A percentile compares a stretch with the other conserved stretches of the same genome.
Evolutionary conservation across 2,888 invertebrate genomes (phyloP).

Genomic region (Melipona bicolor): DNA sequence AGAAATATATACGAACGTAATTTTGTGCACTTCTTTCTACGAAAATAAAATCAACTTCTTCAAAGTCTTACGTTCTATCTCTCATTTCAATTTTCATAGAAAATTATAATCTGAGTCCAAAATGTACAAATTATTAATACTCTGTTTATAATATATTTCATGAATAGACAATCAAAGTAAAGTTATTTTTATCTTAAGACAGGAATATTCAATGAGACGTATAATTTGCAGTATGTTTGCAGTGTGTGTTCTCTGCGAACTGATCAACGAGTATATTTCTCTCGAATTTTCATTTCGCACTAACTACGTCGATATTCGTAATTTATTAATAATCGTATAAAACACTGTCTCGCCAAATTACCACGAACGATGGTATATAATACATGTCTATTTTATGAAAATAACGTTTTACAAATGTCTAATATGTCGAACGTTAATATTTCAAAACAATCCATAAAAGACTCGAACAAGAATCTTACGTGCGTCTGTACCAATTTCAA

Average conservation of each 20-base stretch:
- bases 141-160: not conserved
- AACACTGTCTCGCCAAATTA: constrained; percentile 12
- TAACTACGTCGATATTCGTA: constrained; percentile 10
- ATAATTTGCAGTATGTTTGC: not conserved
- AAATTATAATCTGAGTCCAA: not conserved
- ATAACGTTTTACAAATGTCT: not conserved
- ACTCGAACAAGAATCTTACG: not conserved
- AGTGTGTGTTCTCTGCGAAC: not conserved
- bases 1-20: not conserved
- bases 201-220: not conserved
- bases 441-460: not conserved
- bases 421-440: not conserved
- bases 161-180: not conserved
- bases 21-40: not conserved
- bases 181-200: not conserved
- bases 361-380: not conserved
- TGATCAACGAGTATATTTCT: not conserved
- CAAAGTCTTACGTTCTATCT: not conserved
- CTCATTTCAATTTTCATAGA: not conserved
- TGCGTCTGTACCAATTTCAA: not conserved
- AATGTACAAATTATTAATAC: not conserved
- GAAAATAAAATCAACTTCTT: not conserved
- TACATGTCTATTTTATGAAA: not conserved
- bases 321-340: constrained; percentile 17
- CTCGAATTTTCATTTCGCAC: not conserved